These are phyloP conservation scores for Conus betulinus DNA, from an alignment of 1,140 invertebrate species.

Conservation along the genomic window DNA sequence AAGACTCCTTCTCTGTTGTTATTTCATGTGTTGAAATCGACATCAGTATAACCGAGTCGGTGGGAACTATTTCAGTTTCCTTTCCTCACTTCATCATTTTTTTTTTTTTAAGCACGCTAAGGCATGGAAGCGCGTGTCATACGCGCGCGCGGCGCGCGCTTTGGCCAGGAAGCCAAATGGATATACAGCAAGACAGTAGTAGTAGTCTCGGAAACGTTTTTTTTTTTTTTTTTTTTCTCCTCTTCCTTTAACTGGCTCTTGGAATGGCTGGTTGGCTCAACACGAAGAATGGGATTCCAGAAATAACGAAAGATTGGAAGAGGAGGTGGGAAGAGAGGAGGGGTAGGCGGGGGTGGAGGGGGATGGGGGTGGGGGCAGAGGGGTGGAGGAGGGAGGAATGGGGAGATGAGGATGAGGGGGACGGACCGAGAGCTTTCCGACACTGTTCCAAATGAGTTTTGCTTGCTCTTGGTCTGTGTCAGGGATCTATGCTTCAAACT, in stretches of 20 bases:
- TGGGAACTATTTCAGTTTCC: not conserved
- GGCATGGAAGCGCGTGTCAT: not conserved
- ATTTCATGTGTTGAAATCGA: slow-evolving; percentile 39
- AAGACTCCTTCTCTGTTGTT: slow-evolving; percentile 20
- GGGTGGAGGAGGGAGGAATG: not conserved
- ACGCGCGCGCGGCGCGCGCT: not conserved
- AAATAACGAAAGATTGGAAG: not conserved
- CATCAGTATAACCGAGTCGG: not conserved
- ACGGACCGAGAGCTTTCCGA: not conserved
- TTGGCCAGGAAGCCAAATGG: not conserved
- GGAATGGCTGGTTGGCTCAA: not conserved
- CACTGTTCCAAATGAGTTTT: not conserved
- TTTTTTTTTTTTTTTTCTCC: not conserved
- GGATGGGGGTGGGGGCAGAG: not conserved
- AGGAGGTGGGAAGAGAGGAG: not conserved
- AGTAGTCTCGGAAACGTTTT: not conserved
- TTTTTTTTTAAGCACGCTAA: not conserved
- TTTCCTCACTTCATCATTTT: slow-evolving; percentile 30
- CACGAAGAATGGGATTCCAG: slow-evolving; percentile 5
- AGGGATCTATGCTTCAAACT: not conserved
- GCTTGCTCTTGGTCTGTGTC: not conserved
- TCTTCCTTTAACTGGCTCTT: not conserved
- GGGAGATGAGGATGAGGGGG: not conserved
- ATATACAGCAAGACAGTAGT: too few species aligned
- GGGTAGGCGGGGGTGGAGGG: not conserved